phyloP scores from a whole-genome alignment of 2,113 vertebrate genomes.

The Ptychochromis oligacanthus region DNA sequence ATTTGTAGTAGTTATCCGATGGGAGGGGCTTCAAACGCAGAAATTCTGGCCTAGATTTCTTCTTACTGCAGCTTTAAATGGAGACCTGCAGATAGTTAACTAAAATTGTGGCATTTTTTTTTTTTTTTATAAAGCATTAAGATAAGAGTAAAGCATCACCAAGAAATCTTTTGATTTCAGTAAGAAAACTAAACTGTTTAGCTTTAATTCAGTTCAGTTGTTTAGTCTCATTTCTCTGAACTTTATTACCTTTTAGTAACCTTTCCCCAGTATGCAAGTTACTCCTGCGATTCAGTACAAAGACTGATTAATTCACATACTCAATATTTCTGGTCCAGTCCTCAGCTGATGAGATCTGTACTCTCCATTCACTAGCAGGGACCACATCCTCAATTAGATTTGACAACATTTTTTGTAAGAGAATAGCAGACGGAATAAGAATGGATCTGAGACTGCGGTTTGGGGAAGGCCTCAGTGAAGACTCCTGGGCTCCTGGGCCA shows the following conservation, averaged over 20 bases:
- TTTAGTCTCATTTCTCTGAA: background rate
- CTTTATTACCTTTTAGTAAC: background rate
- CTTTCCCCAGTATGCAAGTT: background rate
- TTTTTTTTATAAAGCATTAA: background rate
- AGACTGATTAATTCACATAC: background rate
- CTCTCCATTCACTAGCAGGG: background rate
- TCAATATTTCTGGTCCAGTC: background rate
- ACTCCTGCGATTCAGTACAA: background rate
- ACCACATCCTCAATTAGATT: too few relatives aligned
- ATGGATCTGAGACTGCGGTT: too few relatives aligned
- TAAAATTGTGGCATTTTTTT: background rate
- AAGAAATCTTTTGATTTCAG: background rate
- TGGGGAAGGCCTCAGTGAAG: too few relatives aligned
- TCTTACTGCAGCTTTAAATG: background rate
- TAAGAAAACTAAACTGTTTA: background rate
- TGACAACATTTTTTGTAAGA: too few relatives aligned
- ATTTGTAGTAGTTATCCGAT: too few relatives aligned
- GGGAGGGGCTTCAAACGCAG: background rate
- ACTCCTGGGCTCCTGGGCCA: too few relatives aligned
- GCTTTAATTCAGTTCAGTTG: background rate
- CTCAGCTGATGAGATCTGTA: constrained; percentile 3
- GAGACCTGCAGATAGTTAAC: background rate
- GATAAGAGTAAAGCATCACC: background rate
- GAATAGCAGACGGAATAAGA: too few relatives aligned
- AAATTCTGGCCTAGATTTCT: background rate